These are phyloP conservation scores for Megalops atlanticus DNA, from an alignment of 2,113 vertebrate species.

Conservation along the genomic window DNA sequence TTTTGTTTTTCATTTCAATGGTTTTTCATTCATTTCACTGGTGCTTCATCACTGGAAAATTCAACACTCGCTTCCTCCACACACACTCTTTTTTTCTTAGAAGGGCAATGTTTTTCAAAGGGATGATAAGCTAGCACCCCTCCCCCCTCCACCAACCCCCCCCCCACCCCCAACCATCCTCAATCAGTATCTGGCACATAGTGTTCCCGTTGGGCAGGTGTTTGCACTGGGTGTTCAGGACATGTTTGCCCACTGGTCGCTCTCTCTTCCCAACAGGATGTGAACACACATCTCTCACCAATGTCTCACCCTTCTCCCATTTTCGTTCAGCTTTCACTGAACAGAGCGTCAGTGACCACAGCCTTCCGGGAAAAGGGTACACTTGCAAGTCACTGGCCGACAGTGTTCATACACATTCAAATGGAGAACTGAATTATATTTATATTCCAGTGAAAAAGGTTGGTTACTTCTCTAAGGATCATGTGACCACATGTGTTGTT, in stretches of 20 bases:
- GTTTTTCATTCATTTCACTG: no score
- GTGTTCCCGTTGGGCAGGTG: not conserved
- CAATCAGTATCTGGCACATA: not conserved
- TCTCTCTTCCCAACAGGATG: not conserved
- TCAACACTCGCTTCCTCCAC: not conserved
- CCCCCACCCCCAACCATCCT: not conserved
- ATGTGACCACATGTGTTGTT: no score
- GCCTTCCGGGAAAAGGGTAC: not conserved
- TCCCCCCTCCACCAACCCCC: no score
- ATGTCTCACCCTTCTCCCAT: not conserved
- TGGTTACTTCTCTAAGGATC: no score
- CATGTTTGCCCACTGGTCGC: not conserved
- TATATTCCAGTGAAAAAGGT: no score
- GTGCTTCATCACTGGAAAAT: no score
- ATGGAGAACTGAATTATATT: no score
- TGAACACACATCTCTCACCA: not conserved
- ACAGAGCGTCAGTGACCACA: not conserved
- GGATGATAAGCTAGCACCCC: not conserved
- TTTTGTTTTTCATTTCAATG: not conserved
- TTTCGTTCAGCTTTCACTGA: not conserved
- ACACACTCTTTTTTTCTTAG: not conserved
- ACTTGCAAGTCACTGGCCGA: no score
- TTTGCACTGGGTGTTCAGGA: not conserved
- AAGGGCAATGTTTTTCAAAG: not conserved
- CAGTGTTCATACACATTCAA: no score